phyloP scores from a whole-genome alignment of 1,140 invertebrate genomes.

The Listronotus oregonensis region DNA sequence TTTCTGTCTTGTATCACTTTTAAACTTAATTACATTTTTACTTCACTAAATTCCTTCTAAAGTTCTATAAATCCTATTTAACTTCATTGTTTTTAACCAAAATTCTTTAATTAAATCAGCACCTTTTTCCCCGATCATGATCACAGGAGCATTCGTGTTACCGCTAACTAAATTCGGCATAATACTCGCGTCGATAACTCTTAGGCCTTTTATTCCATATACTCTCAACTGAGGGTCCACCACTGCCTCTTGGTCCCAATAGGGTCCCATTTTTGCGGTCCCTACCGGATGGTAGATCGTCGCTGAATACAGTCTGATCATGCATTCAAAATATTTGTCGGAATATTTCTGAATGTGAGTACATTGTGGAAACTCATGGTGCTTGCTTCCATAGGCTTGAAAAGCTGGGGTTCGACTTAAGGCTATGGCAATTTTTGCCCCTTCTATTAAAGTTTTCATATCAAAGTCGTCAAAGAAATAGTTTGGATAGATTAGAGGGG shows the following conservation, averaged over 20 bases:
- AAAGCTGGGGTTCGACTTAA: constrained; percentile 76
- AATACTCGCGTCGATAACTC: constrained; percentile 86
- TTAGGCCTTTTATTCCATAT: constrained; percentile 76
- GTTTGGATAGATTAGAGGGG: constrained; percentile 92
- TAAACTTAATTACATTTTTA: no score
- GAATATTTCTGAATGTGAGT: constrained; percentile 67
- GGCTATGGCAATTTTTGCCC: constrained; percentile 77
- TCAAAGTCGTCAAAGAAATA: constrained; percentile 85
- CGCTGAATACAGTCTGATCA: constrained; percentile 77
- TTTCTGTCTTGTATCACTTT: no score
- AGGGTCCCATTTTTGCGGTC: constrained; percentile 91
- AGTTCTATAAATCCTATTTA: constrained; percentile 26
- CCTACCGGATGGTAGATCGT: constrained; percentile 89
- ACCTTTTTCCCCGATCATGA: constrained; percentile 86
- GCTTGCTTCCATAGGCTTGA: constrained; percentile 68
- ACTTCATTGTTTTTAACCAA: constrained; percentile 63
- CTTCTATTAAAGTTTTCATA: constrained; percentile 79
- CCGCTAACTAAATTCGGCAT: constrained; percentile 83
- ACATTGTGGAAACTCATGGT: constrained; percentile 77
- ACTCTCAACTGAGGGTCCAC: constrained; percentile 83
- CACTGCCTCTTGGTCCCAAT: constrained; percentile 81
- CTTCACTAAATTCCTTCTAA: constrained; percentile 24
- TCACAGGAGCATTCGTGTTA: constrained; percentile 82
- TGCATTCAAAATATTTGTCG: constrained; percentile 82
- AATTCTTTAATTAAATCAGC: constrained; percentile 82